These are phyloP conservation scores for Pituophis catenifer DNA, from an alignment of 2,113 vertebrate genomes.

Conservation along the genomic window DNA sequence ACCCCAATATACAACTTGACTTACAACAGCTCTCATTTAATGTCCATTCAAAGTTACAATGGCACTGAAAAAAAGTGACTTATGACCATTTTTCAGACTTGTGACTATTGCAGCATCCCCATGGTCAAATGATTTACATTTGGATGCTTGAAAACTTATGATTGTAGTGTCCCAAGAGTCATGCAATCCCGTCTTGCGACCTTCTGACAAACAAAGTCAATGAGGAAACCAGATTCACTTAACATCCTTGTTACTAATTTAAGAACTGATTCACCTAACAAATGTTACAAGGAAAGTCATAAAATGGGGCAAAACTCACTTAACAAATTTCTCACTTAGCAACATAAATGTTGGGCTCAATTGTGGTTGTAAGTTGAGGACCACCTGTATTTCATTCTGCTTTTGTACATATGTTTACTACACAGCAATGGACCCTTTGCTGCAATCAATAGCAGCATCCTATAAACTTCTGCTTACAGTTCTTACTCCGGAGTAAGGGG, in stretches of 20 bases:
- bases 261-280: neutral
- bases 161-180: neutral
- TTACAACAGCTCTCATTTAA: neutral
- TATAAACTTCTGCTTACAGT: neutral
- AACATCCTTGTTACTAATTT: neutral
- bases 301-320: neutral
- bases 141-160: neutral
- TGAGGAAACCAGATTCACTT: neutral
- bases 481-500: neutral
- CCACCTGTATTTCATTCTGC: neutral
- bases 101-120: neutral
- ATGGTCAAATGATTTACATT: neutral
- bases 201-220: neutral
- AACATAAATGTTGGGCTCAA: neutral
- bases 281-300: neutral
- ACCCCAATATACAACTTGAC: neutral
- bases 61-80: neutral
- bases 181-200: neutral
- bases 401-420: neutral
- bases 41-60: neutral
- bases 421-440: neutral
- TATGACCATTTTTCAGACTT: neutral
- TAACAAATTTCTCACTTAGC: neutral
- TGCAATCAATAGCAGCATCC: neutral
- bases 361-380: neutral